A percentile compares a stretch with the other conserved stretches of the same genome.
phyloP scores from a whole-genome alignment of 1,140 invertebrate species.

The Spodoptera frugiperda region DNA sequence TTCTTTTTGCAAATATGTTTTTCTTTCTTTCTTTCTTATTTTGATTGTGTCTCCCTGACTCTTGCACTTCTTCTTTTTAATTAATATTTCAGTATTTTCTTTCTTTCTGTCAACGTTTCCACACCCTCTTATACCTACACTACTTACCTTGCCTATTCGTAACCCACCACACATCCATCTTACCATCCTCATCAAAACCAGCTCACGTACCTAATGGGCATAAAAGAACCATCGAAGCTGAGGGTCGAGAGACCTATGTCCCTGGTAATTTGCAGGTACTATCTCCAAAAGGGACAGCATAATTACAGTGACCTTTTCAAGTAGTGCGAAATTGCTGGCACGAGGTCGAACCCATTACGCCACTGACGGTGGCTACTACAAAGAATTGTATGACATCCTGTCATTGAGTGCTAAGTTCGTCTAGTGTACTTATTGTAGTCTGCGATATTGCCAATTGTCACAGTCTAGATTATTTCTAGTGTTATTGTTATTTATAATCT shows the following conservation, averaged over 20 bases:
- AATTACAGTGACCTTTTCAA: slow-evolving; percentile 9
- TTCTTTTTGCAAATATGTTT: too few relatives aligned
- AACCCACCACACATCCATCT: not conserved
- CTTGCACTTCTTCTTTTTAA: too few relatives aligned
- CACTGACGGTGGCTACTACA: not conserved
- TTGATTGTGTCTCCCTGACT: too few relatives aligned
- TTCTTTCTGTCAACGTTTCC: too few relatives aligned
- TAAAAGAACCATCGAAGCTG: not conserved
- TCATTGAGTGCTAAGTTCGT: slow-evolving; percentile 48
- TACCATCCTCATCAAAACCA: not conserved
- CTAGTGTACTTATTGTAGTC: not conserved
- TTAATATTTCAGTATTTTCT: too few relatives aligned
- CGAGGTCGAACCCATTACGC: slow-evolving; percentile 50
- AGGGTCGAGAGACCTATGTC: not conserved
- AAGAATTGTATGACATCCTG: slow-evolving; percentile 15
- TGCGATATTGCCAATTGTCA: not conserved
- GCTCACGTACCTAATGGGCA: not conserved
- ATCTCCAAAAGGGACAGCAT: slow-evolving; percentile 16
- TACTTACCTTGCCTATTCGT: too few relatives aligned
- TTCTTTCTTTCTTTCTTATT: too few relatives aligned
- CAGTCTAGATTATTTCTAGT: not conserved
- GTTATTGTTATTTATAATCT: not conserved
- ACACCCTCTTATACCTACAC: too few relatives aligned
- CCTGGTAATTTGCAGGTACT: not conserved
- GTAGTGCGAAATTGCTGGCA: slow-evolving; percentile 4